Conservation (phyloP, 1,140 invertebrate genomes). For the Tyrophagus putrescentiae region DNA sequence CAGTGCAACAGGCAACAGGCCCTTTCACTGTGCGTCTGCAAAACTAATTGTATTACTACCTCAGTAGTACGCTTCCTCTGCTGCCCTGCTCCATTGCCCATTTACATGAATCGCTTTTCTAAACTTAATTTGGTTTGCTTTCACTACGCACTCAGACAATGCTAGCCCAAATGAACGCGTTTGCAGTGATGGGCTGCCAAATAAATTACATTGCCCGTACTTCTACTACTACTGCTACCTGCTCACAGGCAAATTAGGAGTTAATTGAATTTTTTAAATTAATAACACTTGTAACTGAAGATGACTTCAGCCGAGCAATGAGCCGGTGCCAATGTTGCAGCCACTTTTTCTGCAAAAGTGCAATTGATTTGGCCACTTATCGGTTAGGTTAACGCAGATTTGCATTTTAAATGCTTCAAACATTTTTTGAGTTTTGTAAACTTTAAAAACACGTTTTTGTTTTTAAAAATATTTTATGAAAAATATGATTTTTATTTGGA, state of each 20-base stretch:
- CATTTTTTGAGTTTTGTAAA: no score
- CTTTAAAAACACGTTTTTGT: no score
- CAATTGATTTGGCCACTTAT: no score
- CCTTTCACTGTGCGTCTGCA: slow-evolving; percentile 1
- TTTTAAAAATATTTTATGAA: no score
- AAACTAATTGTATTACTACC: neutral
- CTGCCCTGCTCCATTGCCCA: slow-evolving; percentile 1
- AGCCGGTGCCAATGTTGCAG: no score
- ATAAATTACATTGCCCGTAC: slow-evolving; percentile 7
- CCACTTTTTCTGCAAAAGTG: no score
- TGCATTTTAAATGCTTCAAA: no score
- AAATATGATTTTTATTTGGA: neutral
- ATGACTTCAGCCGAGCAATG: no score
- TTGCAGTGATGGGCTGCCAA: neutral
- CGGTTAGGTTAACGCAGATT: no score
- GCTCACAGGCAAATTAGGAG: slow-evolving; percentile 8
- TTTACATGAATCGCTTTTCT: slow-evolving; percentile 14
- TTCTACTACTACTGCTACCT: neutral
- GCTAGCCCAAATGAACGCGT: neutral
- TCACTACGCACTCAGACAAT: slow-evolving; percentile 11
- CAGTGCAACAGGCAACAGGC: slow-evolving; percentile 10
- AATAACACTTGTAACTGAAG: slow-evolving; percentile 7
- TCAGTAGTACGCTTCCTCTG: neutral
- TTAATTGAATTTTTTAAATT: slow-evolving; percentile 14
- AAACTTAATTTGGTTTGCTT: slow-evolving; percentile 14